Evolutionary conservation across 2,888 invertebrate genomes (phyloP), one percentile per base, ranked within the genome.

Genomic region (Papilio gigon): DNA sequence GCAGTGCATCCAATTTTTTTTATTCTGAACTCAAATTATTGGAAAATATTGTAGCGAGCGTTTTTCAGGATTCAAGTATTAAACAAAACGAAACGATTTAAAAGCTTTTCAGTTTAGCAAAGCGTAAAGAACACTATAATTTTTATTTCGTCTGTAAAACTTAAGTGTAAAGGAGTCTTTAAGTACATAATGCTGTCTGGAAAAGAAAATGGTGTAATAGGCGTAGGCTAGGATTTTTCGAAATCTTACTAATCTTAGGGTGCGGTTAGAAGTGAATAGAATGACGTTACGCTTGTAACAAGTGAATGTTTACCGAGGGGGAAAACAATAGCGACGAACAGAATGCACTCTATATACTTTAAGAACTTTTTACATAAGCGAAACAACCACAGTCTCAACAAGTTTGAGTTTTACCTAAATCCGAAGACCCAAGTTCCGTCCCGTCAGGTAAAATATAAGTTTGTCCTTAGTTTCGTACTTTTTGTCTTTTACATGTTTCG

Each of bases 151-250:
- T 37, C 25, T n/a, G 42, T n/a, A 60, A 27, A 40, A n/a, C 35
- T 37, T 25, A 40, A 59, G 37, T 35, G 9, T 37, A 22, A 59
- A 53, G 25, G 53, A 53, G 27, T 5, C 5, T 20, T 47, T 33
- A 27, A 64, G 64, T 53, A 50, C 37, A 40, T 64, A 64, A 64
- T 64, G 20, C 35, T 64, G 64, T 53, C 53, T 53, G 53, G 22
- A 27, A 50, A 64, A 22, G 3, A 40, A 64, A 64, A 53, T 50
- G 53, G 35, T 56, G n/a, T 40, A 64, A 64, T 64, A n/a, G 53
- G 5, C 35, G 37, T n/a, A 5, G 12, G 40, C 9, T 33, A 53
- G 53, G 37, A 56, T 63, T 30, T 63, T 63, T 53, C 27, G 22
- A 50, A 63, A 42, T 53, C 50, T 53, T 40, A 40, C 17, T 33